phyloP scores from a whole-genome alignment of 2,113 vertebrate genomes.

The Plecturocebus donacophilus region DNA sequence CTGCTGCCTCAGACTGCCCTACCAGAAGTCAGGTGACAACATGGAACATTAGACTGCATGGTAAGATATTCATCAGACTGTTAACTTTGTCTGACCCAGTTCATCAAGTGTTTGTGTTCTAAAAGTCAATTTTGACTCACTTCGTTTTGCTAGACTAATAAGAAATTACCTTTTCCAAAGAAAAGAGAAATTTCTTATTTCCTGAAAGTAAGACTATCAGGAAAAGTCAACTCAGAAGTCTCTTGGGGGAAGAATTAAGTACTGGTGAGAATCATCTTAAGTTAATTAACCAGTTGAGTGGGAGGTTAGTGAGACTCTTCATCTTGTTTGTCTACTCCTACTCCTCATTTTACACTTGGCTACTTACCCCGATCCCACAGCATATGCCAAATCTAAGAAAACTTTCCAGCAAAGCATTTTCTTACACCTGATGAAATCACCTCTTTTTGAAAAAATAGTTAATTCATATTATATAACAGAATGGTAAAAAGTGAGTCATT shows the following conservation, averaged over 20 bases:
- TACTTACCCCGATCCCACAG: not conserved
- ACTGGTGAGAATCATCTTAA: not conserved
- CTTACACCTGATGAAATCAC: not conserved
- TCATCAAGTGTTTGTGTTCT: not conserved
- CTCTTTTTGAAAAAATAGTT: not conserved
- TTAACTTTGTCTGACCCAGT: constrained; percentile 33
- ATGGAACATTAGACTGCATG: not conserved
- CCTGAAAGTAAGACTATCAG: not conserved
- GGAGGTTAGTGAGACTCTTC: not conserved
- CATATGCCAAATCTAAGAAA: not conserved
- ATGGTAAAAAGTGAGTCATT: not conserved
- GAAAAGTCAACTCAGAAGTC: constrained; percentile 28
- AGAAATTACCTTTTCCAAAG: constrained; percentile 47
- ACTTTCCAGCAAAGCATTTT: not conserved
- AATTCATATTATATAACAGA: not conserved
- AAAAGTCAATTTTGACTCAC: constrained; percentile 33
- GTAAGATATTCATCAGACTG: not conserved
- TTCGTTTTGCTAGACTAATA: constrained; percentile 27
- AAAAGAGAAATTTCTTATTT: not conserved
- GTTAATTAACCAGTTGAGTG: not conserved
- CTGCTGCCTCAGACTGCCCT: not conserved
- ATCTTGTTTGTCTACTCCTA: not conserved
- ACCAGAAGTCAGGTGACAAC: not conserved
- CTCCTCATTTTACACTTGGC: not conserved
- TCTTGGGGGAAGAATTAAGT: not conserved